These are phyloP conservation scores for Buphagus erythrorhynchus DNA, from an alignment of 2,797 vertebrate genomes.

Conservation along the genomic window DNA sequence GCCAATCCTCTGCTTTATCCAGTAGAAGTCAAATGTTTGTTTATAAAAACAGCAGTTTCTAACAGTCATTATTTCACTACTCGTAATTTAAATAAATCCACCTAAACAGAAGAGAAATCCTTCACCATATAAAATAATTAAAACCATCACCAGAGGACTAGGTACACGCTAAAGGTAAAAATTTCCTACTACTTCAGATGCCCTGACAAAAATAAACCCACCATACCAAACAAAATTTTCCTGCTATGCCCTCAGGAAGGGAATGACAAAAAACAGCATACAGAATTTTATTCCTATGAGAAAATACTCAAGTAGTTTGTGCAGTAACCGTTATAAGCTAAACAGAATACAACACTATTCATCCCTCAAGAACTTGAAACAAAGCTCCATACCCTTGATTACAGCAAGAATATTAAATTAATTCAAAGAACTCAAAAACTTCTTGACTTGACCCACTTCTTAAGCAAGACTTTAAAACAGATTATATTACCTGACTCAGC, in stretches of 20 bases:
- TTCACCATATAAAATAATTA: not conserved
- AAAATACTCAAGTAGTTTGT: not conserved
- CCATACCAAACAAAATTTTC: not conserved
- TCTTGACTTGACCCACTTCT: not conserved
- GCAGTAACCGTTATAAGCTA: not conserved
- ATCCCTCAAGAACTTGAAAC: not conserved
- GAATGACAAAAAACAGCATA: not conserved
- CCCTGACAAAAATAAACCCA: not conserved
- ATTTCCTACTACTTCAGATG: not conserved
- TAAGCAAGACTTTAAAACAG: not conserved
- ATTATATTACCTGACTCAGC: conserved; percentile 86
- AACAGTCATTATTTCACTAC: not conserved
- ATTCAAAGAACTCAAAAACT: not conserved
- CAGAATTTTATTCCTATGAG: not conserved
- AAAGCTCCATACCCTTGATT: not conserved
- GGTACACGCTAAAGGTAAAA: not conserved
- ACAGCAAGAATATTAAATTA: not conserved
- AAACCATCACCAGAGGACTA: not conserved
- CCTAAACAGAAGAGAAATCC: not conserved
- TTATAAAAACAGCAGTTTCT: not conserved
- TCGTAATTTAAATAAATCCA: not conserved
- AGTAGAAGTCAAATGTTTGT: not conserved
- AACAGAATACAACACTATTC: not conserved
- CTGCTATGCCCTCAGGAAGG: not conserved
- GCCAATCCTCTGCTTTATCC: not conserved